Evolutionary conservation across 1,140 invertebrate species (phyloP), one percentile per base, ranked within the genome.

Genomic region (Paraescarpia echinospica): DNA sequence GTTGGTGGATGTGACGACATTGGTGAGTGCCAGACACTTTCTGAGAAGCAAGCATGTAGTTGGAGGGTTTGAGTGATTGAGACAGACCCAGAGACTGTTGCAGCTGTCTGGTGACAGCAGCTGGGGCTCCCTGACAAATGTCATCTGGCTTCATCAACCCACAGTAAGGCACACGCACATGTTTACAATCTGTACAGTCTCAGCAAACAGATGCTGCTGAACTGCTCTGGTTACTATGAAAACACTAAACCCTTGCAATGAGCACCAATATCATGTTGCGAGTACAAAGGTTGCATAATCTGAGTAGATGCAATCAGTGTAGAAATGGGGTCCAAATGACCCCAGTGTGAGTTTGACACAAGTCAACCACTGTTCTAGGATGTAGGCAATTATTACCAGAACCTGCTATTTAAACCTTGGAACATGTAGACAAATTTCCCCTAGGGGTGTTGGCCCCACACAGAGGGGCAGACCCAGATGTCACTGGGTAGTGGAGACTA

Each of bases 241-340:
- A 77, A 77, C 59, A 77, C 59, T 77, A 77, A 77, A 77, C 59
- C 59, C 59, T 41, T 77, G 59, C 59, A 77, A 77, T 77, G 59
- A 77, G 59, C 59, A 4, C 2, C 59, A 2, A 77, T 77, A 77
- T 77, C 59, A 77, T 77, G 59, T 77, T 77, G 59, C 59, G 12
- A 77, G 59, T 77, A 77, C 59, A 77, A 77, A 77, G 59, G 59
- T 77, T 77, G 59, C 27, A 31, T 77, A 77, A 77, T 77, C 59
- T 77, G 18, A 31, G 18, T 77, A 18, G 59, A 77, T 77, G 59
- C 9, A 77, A 77, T 77, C 59, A 27, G 59, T 77, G 59, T 41
- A 12, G 41, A 41, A 41, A 41, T 12, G 4, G 41, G 41, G 41
- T 77, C 59, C 59, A 4, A 77, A 77, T 77, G 59, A 77, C 2